Evolutionary conservation across 2,113 vertebrate species (phyloP), one percentile per base, ranked within the genome.

Genomic region (Steatornis caripensis): DNA sequence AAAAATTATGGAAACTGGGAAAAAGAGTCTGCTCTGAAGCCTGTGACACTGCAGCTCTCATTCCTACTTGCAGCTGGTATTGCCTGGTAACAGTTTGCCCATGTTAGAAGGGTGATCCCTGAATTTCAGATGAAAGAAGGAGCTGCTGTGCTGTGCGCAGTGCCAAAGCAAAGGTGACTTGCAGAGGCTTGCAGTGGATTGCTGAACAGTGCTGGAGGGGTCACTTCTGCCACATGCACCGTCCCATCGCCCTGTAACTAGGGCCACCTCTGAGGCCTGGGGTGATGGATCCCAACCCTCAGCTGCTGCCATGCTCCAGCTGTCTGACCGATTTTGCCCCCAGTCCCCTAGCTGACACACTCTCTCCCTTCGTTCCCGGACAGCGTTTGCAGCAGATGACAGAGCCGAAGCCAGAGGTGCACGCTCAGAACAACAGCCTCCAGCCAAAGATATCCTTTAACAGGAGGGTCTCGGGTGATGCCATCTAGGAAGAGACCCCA

Each of bases 381-480:
- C 97, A 99, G 99, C 98, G 98, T 62, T 98, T 99, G 97, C 97
- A 93, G 88, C 98, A 95, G 97, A 99, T 99, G 98, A 98, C 98
- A 60, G 98, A 98, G 43, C 94, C 98, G 69, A 97, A 53, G 55
- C 90, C 98, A 78, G 98, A 98, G 32, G 23, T 26, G 30, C 96
- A 84, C 11, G 24, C 95, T 65, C 96, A 97, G 60, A 97, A 97
- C 68, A 98, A 98, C 4, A 97, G 98, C 84, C 94, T 98, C 41
- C 97, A 97, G 69, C 80, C 58, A 1, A 97, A 96, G 90, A 87
- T 43, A 0, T 95, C 97, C 41, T 92, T 98, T 70, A 98, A 97
- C 0, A 98, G 97, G 84, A 98, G 92, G 3, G 58, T 41, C 55
- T 94, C 37, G 0, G 97, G 97, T 10, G 97, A 95, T 0, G 55